Evolutionary conservation across 2,113 vertebrate species (phyloP).

Genomic region (Gobio gobio): DNA sequence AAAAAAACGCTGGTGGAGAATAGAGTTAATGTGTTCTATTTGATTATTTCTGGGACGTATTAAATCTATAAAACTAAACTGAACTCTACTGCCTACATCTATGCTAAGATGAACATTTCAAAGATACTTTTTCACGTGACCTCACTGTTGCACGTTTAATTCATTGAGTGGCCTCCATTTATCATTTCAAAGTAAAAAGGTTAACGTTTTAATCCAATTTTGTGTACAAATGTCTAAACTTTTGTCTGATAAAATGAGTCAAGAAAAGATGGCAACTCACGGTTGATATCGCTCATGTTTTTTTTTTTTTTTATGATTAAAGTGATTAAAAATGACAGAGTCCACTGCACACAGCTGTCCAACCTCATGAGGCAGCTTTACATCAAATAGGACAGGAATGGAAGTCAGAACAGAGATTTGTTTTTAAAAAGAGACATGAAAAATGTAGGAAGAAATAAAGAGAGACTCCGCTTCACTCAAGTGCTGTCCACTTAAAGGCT

Average conservation of each 20-base stretch:
- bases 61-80: too few relatives aligned
- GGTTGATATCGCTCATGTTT: neutral
- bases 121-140: neutral
- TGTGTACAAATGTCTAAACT: neutral
- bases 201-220: neutral
- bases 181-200: neutral
- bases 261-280: neutral
- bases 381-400: neutral
- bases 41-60: too few relatives aligned
- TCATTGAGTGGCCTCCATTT: neutral
- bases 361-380: constrained; percentile 6
- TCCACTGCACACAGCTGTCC: neutral
- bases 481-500: constrained; percentile 39
- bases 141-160: neutral
- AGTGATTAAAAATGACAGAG: constrained; percentile 9
- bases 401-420: neutral
- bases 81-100: neutral
- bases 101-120: neutral
- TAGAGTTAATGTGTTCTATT: too few relatives aligned
- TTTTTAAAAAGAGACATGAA: constrained; percentile 37
- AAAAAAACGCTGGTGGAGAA: too few relatives aligned
- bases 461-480: constrained; percentile 42
- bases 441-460: constrained; percentile 30
- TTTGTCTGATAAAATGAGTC: neutral
- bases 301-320: neutral